phyloP scores from a whole-genome alignment of 2,888 invertebrate genomes.

The Tanypteryx hageni region DNA sequence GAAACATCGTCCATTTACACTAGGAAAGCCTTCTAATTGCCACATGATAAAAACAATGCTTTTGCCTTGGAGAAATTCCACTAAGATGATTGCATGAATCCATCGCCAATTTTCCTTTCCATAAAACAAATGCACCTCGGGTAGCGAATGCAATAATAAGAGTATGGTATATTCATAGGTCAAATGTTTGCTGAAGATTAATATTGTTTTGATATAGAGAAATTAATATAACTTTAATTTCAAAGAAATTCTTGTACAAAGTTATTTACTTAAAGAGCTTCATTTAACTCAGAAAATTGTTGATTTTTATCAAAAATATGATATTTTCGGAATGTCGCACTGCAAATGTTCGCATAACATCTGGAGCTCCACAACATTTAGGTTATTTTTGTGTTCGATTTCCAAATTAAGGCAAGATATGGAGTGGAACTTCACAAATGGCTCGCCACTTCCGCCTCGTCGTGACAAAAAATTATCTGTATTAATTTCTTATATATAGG shows the following conservation, averaged over 20 bases:
- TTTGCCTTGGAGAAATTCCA: conserved; percentile 23
- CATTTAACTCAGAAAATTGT: background rate
- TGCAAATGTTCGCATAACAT: conserved; percentile 39
- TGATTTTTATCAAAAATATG: background rate
- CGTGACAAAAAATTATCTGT: conserved; percentile 27
- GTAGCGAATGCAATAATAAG: conserved; percentile 18
- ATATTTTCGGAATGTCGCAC: background rate
- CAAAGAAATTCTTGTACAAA: background rate
- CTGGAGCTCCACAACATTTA: conserved; percentile 52
- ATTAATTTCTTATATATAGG: background rate
- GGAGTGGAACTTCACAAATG: conserved; percentile 64
- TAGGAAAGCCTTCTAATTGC: conserved; percentile 40
- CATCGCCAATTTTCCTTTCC: conserved; percentile 61
- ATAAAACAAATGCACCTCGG: conserved; percentile 40
- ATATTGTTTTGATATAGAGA: background rate
- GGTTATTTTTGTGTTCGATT: conserved; percentile 64
- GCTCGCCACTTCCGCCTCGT: conserved; percentile 60
- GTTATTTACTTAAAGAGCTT: background rate
- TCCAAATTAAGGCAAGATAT: conserved; percentile 64
- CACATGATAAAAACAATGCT: conserved; percentile 61
- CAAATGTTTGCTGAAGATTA: background rate
- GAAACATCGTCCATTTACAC: conserved; percentile 62
- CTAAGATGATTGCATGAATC: conserved; percentile 57
- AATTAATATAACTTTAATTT: background rate
- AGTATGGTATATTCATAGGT: background rate